A percentile compares a stretch with the other conserved stretches of the same genome.
Conservation (phyloP, 2,797 vertebrate genomes). For the Fundulus diaphanus region DNA sequence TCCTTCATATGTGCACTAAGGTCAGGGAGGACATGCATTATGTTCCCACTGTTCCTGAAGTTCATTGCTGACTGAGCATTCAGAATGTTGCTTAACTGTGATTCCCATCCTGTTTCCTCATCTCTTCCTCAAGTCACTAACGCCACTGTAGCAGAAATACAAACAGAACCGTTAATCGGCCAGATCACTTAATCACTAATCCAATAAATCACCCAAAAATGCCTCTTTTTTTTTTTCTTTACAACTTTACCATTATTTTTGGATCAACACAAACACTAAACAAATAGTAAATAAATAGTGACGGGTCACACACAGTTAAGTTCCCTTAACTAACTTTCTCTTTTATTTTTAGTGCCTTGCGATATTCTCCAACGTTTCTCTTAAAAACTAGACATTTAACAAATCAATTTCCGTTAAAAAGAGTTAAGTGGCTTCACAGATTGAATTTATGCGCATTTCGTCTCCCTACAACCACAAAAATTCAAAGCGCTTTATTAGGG, state of each 20-base stretch:
- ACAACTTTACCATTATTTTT: not conserved
- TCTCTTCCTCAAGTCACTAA: slow-evolving; percentile 60
- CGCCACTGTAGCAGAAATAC: slow-evolving; percentile 43
- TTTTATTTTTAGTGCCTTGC: not conserved
- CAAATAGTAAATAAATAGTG: not conserved
- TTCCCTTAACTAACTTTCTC: not conserved
- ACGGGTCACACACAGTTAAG: not conserved
- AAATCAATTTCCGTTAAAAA: not conserved
- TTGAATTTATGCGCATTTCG: not conserved
- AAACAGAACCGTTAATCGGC: slow-evolving; percentile 14
- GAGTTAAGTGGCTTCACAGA: not conserved
- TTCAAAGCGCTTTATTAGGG: not conserved
- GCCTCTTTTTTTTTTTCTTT: too few species aligned
- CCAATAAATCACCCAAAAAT: not conserved
- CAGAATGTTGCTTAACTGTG: slow-evolving; percentile 73
- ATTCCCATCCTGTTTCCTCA: slow-evolving; percentile 54
- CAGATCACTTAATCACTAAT: not conserved
- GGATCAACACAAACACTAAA: too few species aligned
- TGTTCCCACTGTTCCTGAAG: slow-evolving; percentile 28
- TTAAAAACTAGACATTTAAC: not conserved
- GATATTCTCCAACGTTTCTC: not conserved
- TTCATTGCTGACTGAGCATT: slow-evolving; percentile 70
- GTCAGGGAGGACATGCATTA: slow-evolving; percentile 7
- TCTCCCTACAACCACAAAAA: not conserved
- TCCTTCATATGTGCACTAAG: not conserved